Base-by-base conservation (phyloP, 2,888 invertebrate species). In the Nemapogon koenigi region DNA sequence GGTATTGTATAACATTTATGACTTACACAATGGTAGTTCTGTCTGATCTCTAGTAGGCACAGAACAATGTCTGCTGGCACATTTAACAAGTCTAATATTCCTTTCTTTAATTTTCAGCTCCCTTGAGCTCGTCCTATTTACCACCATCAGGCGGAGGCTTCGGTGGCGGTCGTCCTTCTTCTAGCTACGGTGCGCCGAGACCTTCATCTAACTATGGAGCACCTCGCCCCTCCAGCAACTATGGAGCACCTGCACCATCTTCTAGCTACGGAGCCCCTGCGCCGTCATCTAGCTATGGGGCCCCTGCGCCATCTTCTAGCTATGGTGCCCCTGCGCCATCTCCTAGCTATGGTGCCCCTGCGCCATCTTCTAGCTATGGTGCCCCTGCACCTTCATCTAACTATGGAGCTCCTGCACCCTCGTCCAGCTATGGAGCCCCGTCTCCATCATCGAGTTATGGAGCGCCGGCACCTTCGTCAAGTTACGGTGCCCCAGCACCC, bases 101-200 rank as follows among this genome's bases (percentile, higher is more conserved):
- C 3, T 26, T 16, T 25, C 8, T 26, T 15, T 49, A 63, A 46
- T 56, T 59, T 47, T 43, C 68, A 83, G 83, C 83, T 22, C 83
- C 83, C 26, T 47, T 82, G 48, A 73, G 78, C 39, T 76, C 81
- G n/a, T 81, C 76, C 35, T 85, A 84, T 53, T 67, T 83, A 39
- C 84, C 85, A 27, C 85, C 85, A 14, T 80, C 83, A 1, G 68
- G 70, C 18, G 69, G 63, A 40, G 75, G 76, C 6, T 48, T 45
- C 10, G 44, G 50, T 7, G 44, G 51, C 14, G 53, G 17, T 48
- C 27, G 56, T 8, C 41, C 36, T 44, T 49, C 40, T 46, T 53
- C 71, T 3, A 61, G 55, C 41, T 63, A 61, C 19, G 64, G 66
- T 2, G 60, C 59, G 7, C 62, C 61, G 4, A 48, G 51, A 19